phyloP scores from a whole-genome alignment of 2,888 invertebrate species.

The Ennomos quercinarius region DNA sequence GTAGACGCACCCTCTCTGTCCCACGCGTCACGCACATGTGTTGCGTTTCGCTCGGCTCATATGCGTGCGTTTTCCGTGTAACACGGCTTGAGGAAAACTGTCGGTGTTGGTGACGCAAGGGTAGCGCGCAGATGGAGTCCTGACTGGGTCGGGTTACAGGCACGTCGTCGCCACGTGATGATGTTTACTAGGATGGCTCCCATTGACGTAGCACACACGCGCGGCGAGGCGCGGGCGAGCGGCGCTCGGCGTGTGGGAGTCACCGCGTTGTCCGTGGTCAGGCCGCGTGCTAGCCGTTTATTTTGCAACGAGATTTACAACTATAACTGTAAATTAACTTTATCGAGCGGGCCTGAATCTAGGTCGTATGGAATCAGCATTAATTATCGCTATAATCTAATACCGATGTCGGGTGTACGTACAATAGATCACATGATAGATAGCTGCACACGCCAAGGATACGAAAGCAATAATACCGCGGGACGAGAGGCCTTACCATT shows the following conservation, averaged over 20 bases:
- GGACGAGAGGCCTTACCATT: conserved; percentile 62
- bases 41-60: conserved; percentile 65
- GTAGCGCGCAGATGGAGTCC: conserved; percentile 41
- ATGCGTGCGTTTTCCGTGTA: conserved; percentile 65
- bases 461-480: conserved; percentile 69
- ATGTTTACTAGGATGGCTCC: conserved; percentile 63
- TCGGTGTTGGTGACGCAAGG: conserved; percentile 30
- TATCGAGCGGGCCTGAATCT: conserved; percentile 81
- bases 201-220: conserved; percentile 64
- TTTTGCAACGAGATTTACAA: conserved; percentile 84
- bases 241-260: conserved; percentile 66
- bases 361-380: conserved; percentile 86
- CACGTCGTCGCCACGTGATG: conserved; percentile 61
- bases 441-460: conserved; percentile 80
- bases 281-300: conserved; percentile 77
- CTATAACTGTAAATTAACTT: conserved; percentile 85
- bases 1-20: conserved; percentile 68
- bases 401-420: conserved; percentile 78
- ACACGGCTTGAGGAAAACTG: conserved; percentile 51
- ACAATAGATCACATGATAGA: conserved; percentile 85
- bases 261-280: conserved; percentile 79
- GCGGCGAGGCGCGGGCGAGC: conserved; percentile 45
- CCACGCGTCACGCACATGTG: conserved; percentile 71
- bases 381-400: conserved; percentile 84
- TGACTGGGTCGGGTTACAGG: conserved; percentile 57